Conservation (phyloP, 2,113 vertebrate species). For the Triplophysa dalaica region DNA sequence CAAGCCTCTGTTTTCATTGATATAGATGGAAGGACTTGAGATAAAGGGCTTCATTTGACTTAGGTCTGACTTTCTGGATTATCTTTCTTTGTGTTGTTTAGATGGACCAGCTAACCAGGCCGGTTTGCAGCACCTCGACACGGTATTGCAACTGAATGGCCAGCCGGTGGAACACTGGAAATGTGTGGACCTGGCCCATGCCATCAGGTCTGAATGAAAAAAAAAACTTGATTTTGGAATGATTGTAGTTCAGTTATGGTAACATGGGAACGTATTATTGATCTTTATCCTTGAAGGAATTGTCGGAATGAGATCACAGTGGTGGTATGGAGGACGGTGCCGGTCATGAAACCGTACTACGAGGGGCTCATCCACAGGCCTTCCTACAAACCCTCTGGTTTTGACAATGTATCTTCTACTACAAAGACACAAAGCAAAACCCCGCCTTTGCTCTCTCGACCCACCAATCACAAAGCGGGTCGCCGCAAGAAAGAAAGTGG, state of each 20-base stretch:
- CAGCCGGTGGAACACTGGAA: slow-evolving; percentile 92
- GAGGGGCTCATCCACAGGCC: slow-evolving; percentile 75
- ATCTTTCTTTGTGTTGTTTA: slow-evolving; percentile 54
- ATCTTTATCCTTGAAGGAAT: slow-evolving; percentile 70
- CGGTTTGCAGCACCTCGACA: slow-evolving; percentile 87
- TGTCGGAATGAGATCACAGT: slow-evolving; percentile 83
- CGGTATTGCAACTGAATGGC: slow-evolving; percentile 86
- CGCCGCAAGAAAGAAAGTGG: slow-evolving; percentile 63
- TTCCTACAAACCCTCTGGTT: slow-evolving; percentile 69
- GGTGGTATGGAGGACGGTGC: slow-evolving; percentile 86
- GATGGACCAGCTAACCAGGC: slow-evolving; percentile 88
- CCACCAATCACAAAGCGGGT: slow-evolving; percentile 75
- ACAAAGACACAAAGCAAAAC: slow-evolving; percentile 78
- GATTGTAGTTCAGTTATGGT: too few relatives aligned
- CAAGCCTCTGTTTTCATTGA: too few relatives aligned
- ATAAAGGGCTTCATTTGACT: background rate
- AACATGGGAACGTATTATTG: too few relatives aligned
- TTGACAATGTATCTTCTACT: slow-evolving; percentile 71
- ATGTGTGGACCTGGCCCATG: slow-evolving; percentile 87
- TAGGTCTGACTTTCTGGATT: background rate
- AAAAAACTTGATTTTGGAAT: background rate
- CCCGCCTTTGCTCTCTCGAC: slow-evolving; percentile 61
- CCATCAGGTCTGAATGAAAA: slow-evolving; percentile 81
- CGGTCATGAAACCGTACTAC: slow-evolving; percentile 75
- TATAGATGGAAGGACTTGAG: too few relatives aligned